Conservation (phyloP, 2,888 invertebrate species). For the Limenitis camilla region DNA sequence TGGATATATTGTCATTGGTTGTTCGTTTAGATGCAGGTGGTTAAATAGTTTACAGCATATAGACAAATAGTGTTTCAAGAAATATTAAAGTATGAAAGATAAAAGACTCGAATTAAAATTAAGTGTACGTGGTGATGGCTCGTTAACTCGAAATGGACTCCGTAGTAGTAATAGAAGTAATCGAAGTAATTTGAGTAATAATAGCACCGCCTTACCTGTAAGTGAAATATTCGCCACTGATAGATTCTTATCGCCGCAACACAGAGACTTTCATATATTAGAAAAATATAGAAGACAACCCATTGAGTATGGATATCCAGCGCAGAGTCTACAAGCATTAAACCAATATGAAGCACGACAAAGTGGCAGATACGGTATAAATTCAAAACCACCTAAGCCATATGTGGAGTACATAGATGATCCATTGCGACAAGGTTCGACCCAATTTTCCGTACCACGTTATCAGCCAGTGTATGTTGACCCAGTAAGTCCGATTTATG, state of each 20-base stretch:
- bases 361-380: constrained; percentile 27
- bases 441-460: constrained; percentile 31
- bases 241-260: constrained; percentile 55
- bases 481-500: constrained; percentile 41
- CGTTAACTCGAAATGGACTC: constrained; percentile 53
- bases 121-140: constrained; percentile 67
- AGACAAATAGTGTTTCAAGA: constrained; percentile 18
- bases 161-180: constrained; percentile 62
- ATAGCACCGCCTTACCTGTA: constrained; percentile 48
- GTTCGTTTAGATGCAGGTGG: neutral
- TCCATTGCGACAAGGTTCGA: constrained; percentile 34
- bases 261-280: constrained; percentile 56
- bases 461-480: constrained; percentile 48
- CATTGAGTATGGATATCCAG: constrained; percentile 55
- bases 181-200: constrained; percentile 51
- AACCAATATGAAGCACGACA: constrained; percentile 41
- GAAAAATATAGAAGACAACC: constrained; percentile 56
- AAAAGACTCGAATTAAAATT: constrained; percentile 66
- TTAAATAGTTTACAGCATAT: neutral
- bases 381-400: constrained; percentile 31
- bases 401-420: constrained; percentile 47
- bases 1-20: too few relatives aligned
- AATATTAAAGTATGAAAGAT: constrained; percentile 54
- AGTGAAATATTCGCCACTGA: constrained; percentile 66
- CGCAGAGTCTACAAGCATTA: constrained; percentile 58